Conservation (phyloP, 2,797 vertebrate species). For the Monodelphis domestica region DNA sequence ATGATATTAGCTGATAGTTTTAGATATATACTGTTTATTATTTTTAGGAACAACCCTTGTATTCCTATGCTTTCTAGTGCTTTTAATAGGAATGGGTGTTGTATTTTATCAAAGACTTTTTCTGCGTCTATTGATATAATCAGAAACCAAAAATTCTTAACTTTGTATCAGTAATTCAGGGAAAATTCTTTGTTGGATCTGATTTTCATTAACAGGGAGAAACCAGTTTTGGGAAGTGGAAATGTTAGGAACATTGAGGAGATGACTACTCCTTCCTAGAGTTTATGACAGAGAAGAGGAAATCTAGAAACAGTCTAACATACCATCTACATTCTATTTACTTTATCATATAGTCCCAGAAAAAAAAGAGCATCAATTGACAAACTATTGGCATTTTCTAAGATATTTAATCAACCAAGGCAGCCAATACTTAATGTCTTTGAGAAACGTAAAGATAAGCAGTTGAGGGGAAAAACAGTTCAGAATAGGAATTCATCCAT, state of each 20-base stretch:
- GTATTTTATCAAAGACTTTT: no score
- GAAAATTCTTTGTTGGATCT: not conserved
- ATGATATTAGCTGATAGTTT: no score
- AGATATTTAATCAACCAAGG: not conserved
- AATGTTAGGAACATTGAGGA: not conserved
- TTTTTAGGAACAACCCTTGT: no score
- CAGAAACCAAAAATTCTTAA: not conserved
- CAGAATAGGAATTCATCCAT: no score
- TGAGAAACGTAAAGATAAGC: no score
- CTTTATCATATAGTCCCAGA: not conserved
- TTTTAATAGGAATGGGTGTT: no score
- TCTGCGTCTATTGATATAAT: no score
- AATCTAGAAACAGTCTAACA: not conserved
- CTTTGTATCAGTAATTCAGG: not conserved
- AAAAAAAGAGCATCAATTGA: not conserved
- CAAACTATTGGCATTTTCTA: not conserved
- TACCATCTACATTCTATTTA: not conserved
- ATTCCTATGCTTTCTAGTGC: no score
- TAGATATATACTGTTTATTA: no score
- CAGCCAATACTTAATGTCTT: not conserved
- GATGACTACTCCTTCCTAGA: not conserved
- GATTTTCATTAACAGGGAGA: not conserved
- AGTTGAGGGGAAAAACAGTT: no score
- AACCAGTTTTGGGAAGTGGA: not conserved
- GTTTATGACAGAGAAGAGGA: not conserved